Percentiles rank a stretch among this genome's conserved stretches.
phyloP scores from a whole-genome alignment of 2,797 vertebrate genomes.

The Alfaro cultratus region DNA sequence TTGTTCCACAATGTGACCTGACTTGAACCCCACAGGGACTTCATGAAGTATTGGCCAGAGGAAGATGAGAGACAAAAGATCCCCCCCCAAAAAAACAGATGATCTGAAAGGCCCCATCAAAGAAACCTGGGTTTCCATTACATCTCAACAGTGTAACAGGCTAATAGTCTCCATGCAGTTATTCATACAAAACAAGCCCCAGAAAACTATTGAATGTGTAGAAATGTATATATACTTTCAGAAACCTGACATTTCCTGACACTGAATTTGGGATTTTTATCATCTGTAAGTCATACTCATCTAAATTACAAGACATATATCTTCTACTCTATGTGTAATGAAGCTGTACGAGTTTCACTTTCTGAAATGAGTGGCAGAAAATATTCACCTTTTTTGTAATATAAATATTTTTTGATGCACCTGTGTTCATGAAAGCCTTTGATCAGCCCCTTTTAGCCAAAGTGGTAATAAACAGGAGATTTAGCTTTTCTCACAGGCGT shows the following conservation, averaged over 20 bases:
- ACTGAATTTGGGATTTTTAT: not conserved
- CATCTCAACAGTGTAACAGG: too few species aligned
- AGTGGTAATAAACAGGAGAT: conserved; percentile 49
- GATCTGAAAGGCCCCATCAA: not conserved
- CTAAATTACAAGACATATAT: not conserved
- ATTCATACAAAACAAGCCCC: not conserved
- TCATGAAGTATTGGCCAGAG: not conserved
- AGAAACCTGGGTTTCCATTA: not conserved
- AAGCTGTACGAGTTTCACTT: not conserved
- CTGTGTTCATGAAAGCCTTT: conserved; percentile 36
- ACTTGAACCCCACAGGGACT: not conserved
- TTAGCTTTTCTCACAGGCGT: conserved; percentile 23
- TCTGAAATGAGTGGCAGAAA: not conserved
- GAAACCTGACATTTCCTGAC: not conserved
- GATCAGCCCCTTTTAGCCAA: conserved; percentile 48
- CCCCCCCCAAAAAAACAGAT: too few species aligned
- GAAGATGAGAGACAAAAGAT: not conserved
- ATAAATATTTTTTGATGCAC: not conserved
- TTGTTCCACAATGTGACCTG: not conserved
- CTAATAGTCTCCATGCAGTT: not conserved
- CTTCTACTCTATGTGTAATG: not conserved
- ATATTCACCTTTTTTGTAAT: not conserved
- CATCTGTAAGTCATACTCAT: not conserved
- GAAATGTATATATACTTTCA: not conserved
- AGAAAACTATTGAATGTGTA: not conserved